Conservation (phyloP, 2,113 vertebrate genomes). For the Aramus guarauna region DNA sequence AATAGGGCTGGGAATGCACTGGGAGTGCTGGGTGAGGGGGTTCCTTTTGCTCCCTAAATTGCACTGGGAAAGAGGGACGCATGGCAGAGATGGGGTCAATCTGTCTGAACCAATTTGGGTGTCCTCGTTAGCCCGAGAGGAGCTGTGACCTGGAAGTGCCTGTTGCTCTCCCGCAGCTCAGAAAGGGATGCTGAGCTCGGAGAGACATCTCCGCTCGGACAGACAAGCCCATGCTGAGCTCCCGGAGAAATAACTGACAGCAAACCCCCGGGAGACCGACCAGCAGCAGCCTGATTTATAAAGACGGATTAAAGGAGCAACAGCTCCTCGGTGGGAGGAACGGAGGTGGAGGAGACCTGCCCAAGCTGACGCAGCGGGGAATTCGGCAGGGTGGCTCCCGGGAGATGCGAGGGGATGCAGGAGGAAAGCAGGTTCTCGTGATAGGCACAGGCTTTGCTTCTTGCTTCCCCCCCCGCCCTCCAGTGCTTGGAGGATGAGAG, state of each 20-base stretch:
- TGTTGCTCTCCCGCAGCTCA: neutral
- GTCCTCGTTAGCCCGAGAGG: neutral
- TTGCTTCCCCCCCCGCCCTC: neutral
- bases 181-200: neutral
- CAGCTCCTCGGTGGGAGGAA: neutral
- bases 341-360: neutral
- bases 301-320: neutral
- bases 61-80: neutral
- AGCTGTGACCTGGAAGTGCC: neutral
- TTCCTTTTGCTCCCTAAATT: neutral
- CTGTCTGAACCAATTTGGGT: neutral
- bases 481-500: neutral
- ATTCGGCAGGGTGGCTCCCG: neutral
- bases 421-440: neutral
- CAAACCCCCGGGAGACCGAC: neutral
- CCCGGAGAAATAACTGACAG: neutral
- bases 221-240: neutral
- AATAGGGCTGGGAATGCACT: neutral
- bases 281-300: neutral
- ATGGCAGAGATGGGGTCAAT: neutral
- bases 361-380: neutral
- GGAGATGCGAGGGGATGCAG: too few species aligned
- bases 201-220: accelerated
- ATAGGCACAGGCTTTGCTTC: neutral
- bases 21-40: neutral